These are phyloP conservation scores for Seriola rivoliana DNA, from an alignment of 2,113 vertebrate species.

Conservation along the genomic window DNA sequence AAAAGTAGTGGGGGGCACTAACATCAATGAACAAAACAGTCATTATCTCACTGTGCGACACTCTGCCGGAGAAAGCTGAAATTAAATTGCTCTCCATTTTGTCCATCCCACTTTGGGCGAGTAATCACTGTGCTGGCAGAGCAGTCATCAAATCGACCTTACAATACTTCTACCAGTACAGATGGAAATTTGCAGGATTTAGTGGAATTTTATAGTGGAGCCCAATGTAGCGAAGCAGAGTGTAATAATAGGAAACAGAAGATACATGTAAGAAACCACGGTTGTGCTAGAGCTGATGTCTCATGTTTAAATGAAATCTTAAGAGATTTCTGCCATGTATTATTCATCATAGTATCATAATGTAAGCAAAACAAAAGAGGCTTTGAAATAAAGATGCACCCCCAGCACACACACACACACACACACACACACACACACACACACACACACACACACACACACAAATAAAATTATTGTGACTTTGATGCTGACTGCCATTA, in stretches of 20 bases:
- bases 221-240: conserved; percentile 6
- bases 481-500: conserved; percentile 52
- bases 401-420: background rate
- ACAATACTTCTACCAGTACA: background rate
- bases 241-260: conserved; percentile 17
- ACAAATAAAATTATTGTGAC: conserved; percentile 59
- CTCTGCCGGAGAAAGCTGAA: background rate
- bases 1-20: conserved; percentile 1
- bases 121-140: background rate
- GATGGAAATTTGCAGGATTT: background rate
- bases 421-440: conserved; percentile 8
- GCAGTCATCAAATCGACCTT: conserved; percentile 6
- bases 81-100: conserved; percentile 20
- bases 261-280: conserved; percentile 4
- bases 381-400: conserved; percentile 48
- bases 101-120: background rate
- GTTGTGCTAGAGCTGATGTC: conserved; percentile 9
- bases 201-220: conserved; percentile 22
- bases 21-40: conserved; percentile 9
- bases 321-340: conserved; percentile 60
- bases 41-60: conserved; percentile 9
- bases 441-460: conserved; percentile 5
- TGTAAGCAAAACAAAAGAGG: conserved; percentile 59
- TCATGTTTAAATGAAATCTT: conserved; percentile 61
- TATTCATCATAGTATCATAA: conserved; percentile 64